Evolutionary conservation across 2,888 invertebrate genomes (phyloP), one percentile per base, ranked within the genome.

Genomic region (Germaria angustata): DNA sequence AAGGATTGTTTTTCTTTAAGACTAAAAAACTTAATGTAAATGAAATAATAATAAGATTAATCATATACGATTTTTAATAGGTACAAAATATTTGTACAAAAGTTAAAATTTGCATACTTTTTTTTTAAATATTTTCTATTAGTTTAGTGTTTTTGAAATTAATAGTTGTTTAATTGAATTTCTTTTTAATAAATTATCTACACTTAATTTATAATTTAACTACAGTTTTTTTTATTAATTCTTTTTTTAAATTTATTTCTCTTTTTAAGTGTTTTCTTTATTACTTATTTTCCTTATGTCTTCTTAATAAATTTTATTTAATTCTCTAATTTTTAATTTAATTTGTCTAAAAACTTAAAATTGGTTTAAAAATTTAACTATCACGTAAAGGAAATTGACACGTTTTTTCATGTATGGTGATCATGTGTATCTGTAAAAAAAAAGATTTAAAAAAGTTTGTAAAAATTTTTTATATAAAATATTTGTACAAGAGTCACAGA

Each of bases 371-470:
- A 66, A 87, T 88, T 91, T 88, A 90, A 88, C 90, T 91, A 91
- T 91, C 91, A 91, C 91, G 90, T 88, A 87, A 89, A 90, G 87
- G 88, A 89, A 91, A 91, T 91, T 91, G 91, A 91, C 91, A 90
- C 89, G 88, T 90, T 89, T 91, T 90, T 91, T 93, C 92, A 95
- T 92, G 95, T 94, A 92, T 93, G 94, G 92, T 95, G 95, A 91
- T 95, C 95, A 92, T 94, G 94, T 91, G 94, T 94, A 94, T 95
- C 95, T 95, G 94, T 87, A 92, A 91, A 57, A 22, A 75, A 63
- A 3, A 63, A 5, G 36, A 78, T 6, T n/a, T n/a, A 34, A 63
- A 32, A 57, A 20, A 20, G 6, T 28, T 36, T 11, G 5, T 34
- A 9, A 61, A 68, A 77, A 39, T 24, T 20, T 22, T 51, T 69